A percentile compares a stretch with the other conserved stretches of the same genome.
Evolutionary conservation across 1,140 invertebrate species (phyloP).

Genomic region (Paracyclopina nana): DNA sequence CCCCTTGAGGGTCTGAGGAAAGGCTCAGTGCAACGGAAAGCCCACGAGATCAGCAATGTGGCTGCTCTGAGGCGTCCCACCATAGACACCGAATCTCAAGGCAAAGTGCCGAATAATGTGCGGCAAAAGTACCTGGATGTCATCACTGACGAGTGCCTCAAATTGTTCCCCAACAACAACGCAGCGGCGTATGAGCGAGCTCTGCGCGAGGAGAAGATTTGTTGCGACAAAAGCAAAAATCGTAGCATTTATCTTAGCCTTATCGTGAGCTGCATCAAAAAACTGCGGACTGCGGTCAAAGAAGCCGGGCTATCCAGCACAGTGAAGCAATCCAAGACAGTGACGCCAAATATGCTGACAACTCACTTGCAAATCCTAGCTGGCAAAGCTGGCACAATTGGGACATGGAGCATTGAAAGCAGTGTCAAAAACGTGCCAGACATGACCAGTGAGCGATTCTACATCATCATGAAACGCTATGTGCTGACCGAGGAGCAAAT

Average conservation of each 20-base stretch:
- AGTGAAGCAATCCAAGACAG: neutral
- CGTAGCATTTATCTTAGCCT: constrained; percentile 64
- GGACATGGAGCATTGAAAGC: constrained; percentile 48
- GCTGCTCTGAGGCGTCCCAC: constrained; percentile 29
- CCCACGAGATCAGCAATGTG: no score
- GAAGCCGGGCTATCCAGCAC: constrained; percentile 15
- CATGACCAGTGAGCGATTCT: constrained; percentile 1
- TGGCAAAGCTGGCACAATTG: constrained; percentile 36
- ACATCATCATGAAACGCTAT: constrained; percentile 12
- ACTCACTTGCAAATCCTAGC: constrained; percentile 30
- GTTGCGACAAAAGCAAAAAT: constrained; percentile 50
- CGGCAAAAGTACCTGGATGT: constrained; percentile 62
- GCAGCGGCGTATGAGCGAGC: constrained; percentile 28
- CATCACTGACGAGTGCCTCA: constrained; percentile 64
- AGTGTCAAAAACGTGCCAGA: constrained; percentile 26
- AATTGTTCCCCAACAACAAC: constrained; percentile 35
- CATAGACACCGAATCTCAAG: constrained; percentile 39
- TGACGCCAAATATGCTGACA: constrained; percentile 6
- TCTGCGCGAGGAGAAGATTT: constrained; percentile 45
- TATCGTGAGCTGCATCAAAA: constrained; percentile 52
- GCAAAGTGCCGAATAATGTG: constrained; percentile 58
- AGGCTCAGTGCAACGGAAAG: no score
- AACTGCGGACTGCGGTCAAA: constrained; percentile 27
- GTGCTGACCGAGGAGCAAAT: constrained; percentile 2
- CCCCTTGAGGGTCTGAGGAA: no score